Conservation (phyloP, 2,113 vertebrate genomes). For the Micronycteris hirsuta region DNA sequence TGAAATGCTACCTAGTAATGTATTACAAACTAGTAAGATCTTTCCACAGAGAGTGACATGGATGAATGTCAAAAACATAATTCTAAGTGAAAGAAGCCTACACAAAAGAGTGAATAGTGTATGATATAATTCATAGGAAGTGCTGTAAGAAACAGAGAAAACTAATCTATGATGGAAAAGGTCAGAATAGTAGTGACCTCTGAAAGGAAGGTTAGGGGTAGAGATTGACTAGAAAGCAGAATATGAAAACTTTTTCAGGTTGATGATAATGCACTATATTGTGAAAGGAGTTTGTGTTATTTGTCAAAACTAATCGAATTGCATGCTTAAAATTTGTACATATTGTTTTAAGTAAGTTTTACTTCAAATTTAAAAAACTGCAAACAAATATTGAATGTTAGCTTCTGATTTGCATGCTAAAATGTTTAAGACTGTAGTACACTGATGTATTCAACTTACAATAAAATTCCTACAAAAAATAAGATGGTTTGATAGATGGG, state of each 20-base stretch:
- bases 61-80: neutral
- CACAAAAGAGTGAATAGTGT: neutral
- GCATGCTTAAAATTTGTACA: neutral
- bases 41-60: neutral
- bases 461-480: neutral
- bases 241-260: neutral
- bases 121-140: neutral
- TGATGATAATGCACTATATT: neutral
- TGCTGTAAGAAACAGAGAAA: neutral
- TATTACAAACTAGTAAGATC: neutral
- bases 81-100: neutral
- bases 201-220: neutral
- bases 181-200: neutral
- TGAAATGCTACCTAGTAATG: neutral
- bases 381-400: neutral
- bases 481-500: neutral
- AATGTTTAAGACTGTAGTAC: neutral
- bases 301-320: neutral
- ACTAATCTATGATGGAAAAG: neutral
- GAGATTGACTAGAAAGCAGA: neutral
- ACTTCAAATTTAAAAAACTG: neutral
- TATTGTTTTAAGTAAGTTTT: neutral
- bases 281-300: neutral
- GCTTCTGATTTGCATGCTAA: neutral
- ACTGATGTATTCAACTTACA: neutral